A percentile compares a stretch with the other conserved stretches of the same genome.
phyloP scores from a whole-genome alignment of 1,140 invertebrate species.

The Penaeus vannamei region DNA sequence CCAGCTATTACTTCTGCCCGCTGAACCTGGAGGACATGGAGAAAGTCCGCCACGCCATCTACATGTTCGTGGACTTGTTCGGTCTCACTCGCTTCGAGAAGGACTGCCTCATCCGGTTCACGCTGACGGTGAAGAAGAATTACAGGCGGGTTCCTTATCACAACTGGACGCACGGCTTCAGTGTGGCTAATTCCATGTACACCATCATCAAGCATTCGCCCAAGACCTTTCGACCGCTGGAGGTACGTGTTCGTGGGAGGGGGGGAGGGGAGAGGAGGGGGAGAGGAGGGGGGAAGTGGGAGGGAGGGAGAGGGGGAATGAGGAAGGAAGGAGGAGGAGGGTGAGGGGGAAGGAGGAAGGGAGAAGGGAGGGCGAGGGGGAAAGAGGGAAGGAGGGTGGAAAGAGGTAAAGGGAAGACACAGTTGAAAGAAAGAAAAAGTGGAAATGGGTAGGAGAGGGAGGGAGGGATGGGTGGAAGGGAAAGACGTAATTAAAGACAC shows the following conservation, averaged over 20 bases:
- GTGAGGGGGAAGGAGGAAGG: background rate
- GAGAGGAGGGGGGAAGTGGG: background rate
- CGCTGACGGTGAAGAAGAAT: slow-evolving; percentile 86
- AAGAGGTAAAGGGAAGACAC: background rate
- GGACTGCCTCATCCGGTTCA: slow-evolving; percentile 80
- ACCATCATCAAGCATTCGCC: slow-evolving; percentile 79
- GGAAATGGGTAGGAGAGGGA: background rate
- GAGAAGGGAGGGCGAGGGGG: background rate
- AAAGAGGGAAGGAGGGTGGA: background rate
- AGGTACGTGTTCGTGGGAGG: slow-evolving; percentile 72
- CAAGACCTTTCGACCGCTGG: slow-evolving; percentile 76
- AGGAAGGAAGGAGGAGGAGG: background rate
- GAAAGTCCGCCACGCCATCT: slow-evolving; percentile 81
- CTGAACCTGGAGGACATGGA: slow-evolving; percentile 79
- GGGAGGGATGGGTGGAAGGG: background rate
- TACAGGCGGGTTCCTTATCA: slow-evolving; percentile 86
- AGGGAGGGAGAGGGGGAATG: background rate
- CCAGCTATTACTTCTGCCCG: slow-evolving; percentile 82
- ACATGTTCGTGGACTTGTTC: slow-evolving; percentile 86
- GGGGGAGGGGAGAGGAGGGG: background rate
- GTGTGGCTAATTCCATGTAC: slow-evolving; percentile 87
- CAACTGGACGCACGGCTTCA: slow-evolving; percentile 90
- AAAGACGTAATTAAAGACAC: no score
- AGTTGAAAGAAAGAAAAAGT: background rate
- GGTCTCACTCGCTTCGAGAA: slow-evolving; percentile 77